These are phyloP conservation scores for Ptychadena robeensis DNA, from an alignment of 2,797 vertebrate species.

Conservation along the genomic window DNA sequence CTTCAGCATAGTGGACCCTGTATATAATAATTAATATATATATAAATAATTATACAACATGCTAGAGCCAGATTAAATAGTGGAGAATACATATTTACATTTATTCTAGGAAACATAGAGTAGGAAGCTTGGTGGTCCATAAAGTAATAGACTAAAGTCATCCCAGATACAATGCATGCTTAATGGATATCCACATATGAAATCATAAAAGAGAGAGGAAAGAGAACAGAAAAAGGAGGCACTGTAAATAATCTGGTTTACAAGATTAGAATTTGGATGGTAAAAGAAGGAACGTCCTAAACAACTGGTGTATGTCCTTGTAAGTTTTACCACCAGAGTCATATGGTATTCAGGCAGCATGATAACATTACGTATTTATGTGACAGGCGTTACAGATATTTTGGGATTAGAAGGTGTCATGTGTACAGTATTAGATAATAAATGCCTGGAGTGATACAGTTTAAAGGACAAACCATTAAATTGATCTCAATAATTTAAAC, in stretches of 20 bases:
- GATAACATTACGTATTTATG: slow-evolving; percentile 18
- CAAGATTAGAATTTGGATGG: not conserved
- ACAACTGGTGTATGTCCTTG: not conserved
- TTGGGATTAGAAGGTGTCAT: slow-evolving; percentile 1
- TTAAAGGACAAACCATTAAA: not conserved
- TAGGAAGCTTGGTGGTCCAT: not conserved
- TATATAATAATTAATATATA: no score
- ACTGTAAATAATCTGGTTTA: not conserved
- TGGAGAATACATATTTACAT: not conserved
- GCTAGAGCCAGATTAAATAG: not conserved
- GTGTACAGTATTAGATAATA: slow-evolving; percentile 14
- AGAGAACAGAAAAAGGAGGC: no score
- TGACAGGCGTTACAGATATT: not conserved
- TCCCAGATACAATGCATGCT: not conserved
- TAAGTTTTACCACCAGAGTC: not conserved
- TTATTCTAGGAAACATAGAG: not conserved
- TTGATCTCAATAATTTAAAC: slow-evolving; percentile 20
- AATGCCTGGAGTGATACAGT: not conserved
- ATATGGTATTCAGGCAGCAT: not conserved
- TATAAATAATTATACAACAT: no score
- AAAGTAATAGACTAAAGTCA: not conserved
- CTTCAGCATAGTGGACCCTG: no score
- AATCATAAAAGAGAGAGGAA: not conserved
- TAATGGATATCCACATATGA: not conserved
- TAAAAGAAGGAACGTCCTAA: not conserved